phyloP scores from a whole-genome alignment of 2,888 invertebrate genomes.

The Mantis religiosa region DNA sequence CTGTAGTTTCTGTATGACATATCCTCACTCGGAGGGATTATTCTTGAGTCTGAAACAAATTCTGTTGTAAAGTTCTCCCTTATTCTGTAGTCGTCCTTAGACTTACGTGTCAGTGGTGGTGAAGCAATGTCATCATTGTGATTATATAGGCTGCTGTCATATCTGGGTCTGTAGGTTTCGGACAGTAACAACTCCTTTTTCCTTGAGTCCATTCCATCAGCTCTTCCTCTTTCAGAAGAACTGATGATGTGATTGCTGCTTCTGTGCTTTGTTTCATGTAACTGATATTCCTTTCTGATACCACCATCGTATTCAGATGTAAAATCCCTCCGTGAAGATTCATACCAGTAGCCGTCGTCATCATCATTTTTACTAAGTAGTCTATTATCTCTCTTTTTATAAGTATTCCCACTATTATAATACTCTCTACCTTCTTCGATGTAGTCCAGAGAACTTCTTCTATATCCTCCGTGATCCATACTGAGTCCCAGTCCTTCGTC shows the following conservation, averaged over 20 bases:
- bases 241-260: constrained; percentile 39
- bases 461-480: constrained; percentile 16
- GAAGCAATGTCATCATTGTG: constrained; percentile 41
- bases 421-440: not conserved
- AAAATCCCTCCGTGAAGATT: not conserved
- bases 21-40: constrained; percentile 1
- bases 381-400: not conserved
- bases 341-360: not conserved
- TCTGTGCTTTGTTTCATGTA: constrained; percentile 33
- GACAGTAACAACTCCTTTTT: constrained; percentile 10
- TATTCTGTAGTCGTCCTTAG: constrained; percentile 33
- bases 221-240: constrained; percentile 55
- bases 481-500: constrained; percentile 71
- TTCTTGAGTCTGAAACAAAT: constrained; percentile 21
- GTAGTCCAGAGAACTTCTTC: not conserved
- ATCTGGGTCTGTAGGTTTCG: constrained; percentile 13
- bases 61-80: constrained; percentile 36
- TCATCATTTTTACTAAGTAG: not conserved
- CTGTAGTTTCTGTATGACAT: not conserved
- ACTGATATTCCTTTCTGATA: constrained; percentile 16
- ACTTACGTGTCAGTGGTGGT: not conserved
- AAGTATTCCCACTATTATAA: not conserved
- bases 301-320: not conserved
- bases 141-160: not conserved
- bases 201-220: constrained; percentile 63